Percentiles rank a stretch among this genome's conserved stretches.
Evolutionary conservation across 1,140 invertebrate genomes (phyloP).

Genomic region (Drosophila watanabei): DNA sequence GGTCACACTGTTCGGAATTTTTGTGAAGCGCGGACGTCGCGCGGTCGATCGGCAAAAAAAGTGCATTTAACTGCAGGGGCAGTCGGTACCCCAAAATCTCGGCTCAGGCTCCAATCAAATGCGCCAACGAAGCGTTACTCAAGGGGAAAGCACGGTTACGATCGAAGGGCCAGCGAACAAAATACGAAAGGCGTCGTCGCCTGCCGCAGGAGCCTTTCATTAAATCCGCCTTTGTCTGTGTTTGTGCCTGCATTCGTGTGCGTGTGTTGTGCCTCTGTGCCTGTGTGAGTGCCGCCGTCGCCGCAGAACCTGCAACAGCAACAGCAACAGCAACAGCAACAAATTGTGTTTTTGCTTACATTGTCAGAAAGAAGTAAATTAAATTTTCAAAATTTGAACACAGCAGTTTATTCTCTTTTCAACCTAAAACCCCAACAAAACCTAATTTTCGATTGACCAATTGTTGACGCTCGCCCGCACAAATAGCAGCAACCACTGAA

Average conservation of each 20-base stretch:
- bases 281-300: constrained; percentile 38
- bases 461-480: constrained; percentile 29
- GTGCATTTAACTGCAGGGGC: constrained; percentile 70
- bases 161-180: constrained; percentile 7
- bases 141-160: constrained; percentile 16
- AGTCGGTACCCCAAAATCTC: constrained; percentile 22
- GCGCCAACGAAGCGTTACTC: background rate
- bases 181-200: constrained; percentile 55
- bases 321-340: constrained; percentile 15
- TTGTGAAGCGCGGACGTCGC: constrained; percentile 50
- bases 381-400: constrained; percentile 49
- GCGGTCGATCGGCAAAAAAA: constrained; percentile 57
- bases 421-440: constrained; percentile 12
- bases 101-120: constrained; percentile 1
- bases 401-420: constrained; percentile 56
- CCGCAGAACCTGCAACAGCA: constrained; percentile 22
- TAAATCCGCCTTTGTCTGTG: constrained; percentile 76
- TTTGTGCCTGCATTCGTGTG: constrained; percentile 48
- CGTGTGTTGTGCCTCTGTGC: constrained; percentile 26
- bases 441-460: constrained; percentile 49
- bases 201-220: constrained; percentile 65
- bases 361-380: constrained; percentile 60
- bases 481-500: constrained; percentile 5
- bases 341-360: constrained; percentile 65
- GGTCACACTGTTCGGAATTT: constrained; percentile 34